A percentile compares a stretch with the other conserved stretches of the same genome.
Evolutionary conservation across 2,797 vertebrate species (phyloP).

Genomic region (Hybognathus amarus): DNA sequence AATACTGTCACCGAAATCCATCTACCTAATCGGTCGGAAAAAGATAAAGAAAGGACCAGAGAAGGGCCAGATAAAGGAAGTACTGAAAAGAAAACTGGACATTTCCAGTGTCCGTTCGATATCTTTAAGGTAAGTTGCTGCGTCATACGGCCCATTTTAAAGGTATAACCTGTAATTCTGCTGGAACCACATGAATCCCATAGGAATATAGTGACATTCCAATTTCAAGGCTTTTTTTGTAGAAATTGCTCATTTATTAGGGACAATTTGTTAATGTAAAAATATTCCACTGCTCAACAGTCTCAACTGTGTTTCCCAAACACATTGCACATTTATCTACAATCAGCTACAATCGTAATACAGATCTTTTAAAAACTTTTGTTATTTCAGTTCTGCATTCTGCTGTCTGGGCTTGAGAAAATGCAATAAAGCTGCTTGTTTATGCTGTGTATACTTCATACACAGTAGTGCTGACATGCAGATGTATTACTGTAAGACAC

Average conservation of each 20-base stretch:
- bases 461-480: neutral
- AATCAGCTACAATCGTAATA: neutral
- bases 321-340: neutral
- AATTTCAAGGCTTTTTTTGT: neutral
- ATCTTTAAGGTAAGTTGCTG: conserved; percentile 86
- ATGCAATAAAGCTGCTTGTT: neutral
- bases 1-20: conserved; percentile 90
- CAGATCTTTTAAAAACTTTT: neutral
- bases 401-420: neutral
- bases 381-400: neutral
- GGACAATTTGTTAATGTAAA: neutral
- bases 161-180: neutral
- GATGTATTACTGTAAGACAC: conserved; percentile 36
- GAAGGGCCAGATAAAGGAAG: conserved; percentile 93
- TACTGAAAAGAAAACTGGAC: conserved; percentile 93
- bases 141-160: conserved; percentile 16
- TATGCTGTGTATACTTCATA: neutral
- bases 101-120: conserved; percentile 81
- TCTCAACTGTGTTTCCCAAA: neutral
- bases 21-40: conserved; percentile 95
- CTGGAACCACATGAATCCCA: too few species aligned
- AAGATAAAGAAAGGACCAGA: conserved; percentile 96
- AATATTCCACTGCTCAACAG: neutral
- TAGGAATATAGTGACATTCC: neutral
- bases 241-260: neutral